Evolutionary conservation across 2,888 invertebrate species (phyloP), one percentile per base, ranked within the genome.

Genomic region (Adelognathus sp.): DNA sequence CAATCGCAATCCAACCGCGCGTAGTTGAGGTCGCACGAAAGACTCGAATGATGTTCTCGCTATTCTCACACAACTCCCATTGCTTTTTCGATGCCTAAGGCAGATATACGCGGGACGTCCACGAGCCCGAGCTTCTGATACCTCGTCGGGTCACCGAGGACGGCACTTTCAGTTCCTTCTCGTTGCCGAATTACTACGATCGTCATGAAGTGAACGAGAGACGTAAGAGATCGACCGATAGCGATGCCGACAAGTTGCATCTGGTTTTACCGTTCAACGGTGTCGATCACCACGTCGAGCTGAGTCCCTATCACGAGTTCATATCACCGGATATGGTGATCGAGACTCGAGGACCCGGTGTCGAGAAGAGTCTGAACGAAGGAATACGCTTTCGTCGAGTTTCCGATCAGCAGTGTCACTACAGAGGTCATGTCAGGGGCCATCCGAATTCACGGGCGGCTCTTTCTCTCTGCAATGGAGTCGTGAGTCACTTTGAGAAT

Each of bases 261-360:
- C 86, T 91, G 77, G 80, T 87, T 66, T 75, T 91, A 36, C 84
- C 87, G 6, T 87, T 91, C 74, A 84, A 87, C 52, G 90, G 88
- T 3, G 76, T 81, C 63, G 87, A 90, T 63, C 91, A 93, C 78
- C 92, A 93, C 61, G 81, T 93, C 46, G 92, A 92, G 77, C 86
- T 94, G 39, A 91, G 88, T 86, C 93, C 93, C 2, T 93, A 93
- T 85, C 92, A 92, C 81, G 91, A 90, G 14, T 92, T 94, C 75
- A 84, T 94, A 64, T 92, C 93, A 3, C 93, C 93, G 24, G 93
- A 94, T 73, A 91, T 96, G 91, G 92, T 96, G 79, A 93, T 97
- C 84, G 97, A 97, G 91, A 93, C 95, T 46, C 94, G 95, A 87
- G 92, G 92, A 73, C 90, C 88, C 71, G 87, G 86, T 7, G 89